Evolutionary conservation across 2,888 invertebrate species (phyloP), one percentile per base, ranked within the genome.

Genomic region (Rotaria magnacalcarata): DNA sequence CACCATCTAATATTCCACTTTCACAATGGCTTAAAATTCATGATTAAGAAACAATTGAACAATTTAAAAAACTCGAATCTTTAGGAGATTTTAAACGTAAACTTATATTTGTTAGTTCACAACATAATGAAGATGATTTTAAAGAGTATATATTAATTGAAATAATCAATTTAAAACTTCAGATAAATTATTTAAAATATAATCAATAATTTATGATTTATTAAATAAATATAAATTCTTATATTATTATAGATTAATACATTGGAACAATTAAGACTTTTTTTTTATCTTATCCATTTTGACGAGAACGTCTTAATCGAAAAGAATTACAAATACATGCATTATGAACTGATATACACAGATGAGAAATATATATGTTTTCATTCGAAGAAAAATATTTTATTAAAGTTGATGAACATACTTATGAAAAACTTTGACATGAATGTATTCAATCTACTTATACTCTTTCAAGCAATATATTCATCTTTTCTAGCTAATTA

Each of bases 291-390:
- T 96, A 97, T 90, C 95, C 95, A 75, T 96, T 96, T 92, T 92
- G 97, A 60, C 95, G 95, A 89, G 94, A 94, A 87, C 93, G 95
- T 2, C 92, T 97, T 27, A 94, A 95, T 90, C 93, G 93, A 84
- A 94, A 95, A 89, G 94, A 95, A 90, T 92, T 96, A 75, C 95
- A 95, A 89, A 94, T 97, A 88, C 96, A 91, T 88, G 97, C 97
- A 0, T 92, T 98, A 74, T 98, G 97, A 97, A 97, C 97, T 90
- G 97, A 97, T 90, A 96, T 98, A 90, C 96, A 96, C 90, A 96
- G 96, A 0, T 97, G 96, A 0, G 96, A 97, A 91, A 95, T 97
- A 89, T 96, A 95, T 91, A 96, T 95, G 91, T 97, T 97, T 90
- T 96, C 96, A 90, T 93, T 96, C 89, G 94, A 94, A 54, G 94